Evolutionary conservation across 1,140 invertebrate species (phyloP).

Genomic region (Thereuonema tuberculata): DNA sequence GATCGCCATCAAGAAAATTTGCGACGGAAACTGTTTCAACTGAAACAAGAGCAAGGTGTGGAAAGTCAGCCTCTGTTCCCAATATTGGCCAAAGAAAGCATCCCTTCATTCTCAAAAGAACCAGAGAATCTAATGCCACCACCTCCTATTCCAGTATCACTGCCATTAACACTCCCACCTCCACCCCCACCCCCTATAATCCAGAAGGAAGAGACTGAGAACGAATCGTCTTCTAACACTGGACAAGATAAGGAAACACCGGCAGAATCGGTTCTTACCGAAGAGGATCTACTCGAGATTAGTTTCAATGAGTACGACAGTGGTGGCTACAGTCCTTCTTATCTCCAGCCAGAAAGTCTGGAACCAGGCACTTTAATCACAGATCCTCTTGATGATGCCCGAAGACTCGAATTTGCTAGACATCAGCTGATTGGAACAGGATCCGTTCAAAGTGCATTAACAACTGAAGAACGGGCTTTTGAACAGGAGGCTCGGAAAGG

Average conservation of each 20-base stretch:
- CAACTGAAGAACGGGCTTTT: conserved; percentile 40
- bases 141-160: background rate
- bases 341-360: conserved; percentile 48
- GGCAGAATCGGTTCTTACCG: conserved; percentile 16
- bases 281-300: conserved; percentile 40
- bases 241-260: conserved; percentile 13
- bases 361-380: conserved; percentile 71
- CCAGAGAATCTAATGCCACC: background rate
- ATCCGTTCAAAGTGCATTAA: conserved; percentile 31
- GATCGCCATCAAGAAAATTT: conserved; percentile 87
- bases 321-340: conserved; percentile 70
- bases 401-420: conserved; percentile 54
- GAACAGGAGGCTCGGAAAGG: conserved; percentile 68
- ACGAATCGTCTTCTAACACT: too few relatives aligned
- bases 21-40: conserved; percentile 69
- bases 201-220: conserved; percentile 32
- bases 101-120: background rate
- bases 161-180: background rate
- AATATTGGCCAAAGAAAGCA: too few relatives aligned
- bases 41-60: conserved; percentile 77
- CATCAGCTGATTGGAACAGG: conserved; percentile 38
- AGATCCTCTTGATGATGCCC: conserved; percentile 60
- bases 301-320: conserved; percentile 48
- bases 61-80: conserved; percentile 12
- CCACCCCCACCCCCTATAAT: conserved; percentile 17